These are phyloP conservation scores for Agonopterix alstromeriana DNA, from an alignment of 2,888 invertebrate genomes.

Conservation along the genomic window DNA sequence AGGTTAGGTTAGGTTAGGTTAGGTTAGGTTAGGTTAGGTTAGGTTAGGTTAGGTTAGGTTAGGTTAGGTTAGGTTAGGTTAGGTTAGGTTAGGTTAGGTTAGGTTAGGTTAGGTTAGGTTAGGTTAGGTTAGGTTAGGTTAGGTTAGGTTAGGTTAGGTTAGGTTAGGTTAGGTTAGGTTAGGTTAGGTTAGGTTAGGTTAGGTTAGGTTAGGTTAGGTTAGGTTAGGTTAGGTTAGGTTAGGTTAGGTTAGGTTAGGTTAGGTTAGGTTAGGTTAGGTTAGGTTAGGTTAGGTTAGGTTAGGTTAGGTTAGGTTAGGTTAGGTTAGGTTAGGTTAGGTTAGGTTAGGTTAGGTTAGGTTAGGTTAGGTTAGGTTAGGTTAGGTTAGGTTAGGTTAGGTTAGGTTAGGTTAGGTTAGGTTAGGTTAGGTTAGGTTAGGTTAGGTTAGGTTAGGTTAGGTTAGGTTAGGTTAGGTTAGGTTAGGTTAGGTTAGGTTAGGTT, in stretches of 20 bases:
- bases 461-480: conserved; percentile 15
- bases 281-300: conserved; percentile 15
- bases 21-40: conserved; percentile 12
- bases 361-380: conserved; percentile 10
- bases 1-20: conserved; percentile 10
- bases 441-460: conserved; percentile 15
- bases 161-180: conserved; percentile 17
- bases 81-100: conserved; percentile 15
- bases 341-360: conserved; percentile 17
- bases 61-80: conserved; percentile 13
- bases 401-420: conserved; percentile 12
- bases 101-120: conserved; percentile 15
- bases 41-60: conserved; percentile 12
- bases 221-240: conserved; percentile 12
- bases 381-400: conserved; percentile 12
- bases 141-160: conserved; percentile 13
- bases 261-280: conserved; percentile 15
- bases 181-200: conserved; percentile 10
- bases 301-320: conserved; percentile 3
- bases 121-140: conserved; percentile 3
- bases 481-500: conserved; percentile 3
- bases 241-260: conserved; percentile 13
- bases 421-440: conserved; percentile 13
- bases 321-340: conserved; percentile 13
- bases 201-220: conserved; percentile 12